These are phyloP conservation scores for Caenorhabditis sulstoni DNA, from an alignment of 2,888 invertebrate genomes.

Conservation along the genomic window DNA sequence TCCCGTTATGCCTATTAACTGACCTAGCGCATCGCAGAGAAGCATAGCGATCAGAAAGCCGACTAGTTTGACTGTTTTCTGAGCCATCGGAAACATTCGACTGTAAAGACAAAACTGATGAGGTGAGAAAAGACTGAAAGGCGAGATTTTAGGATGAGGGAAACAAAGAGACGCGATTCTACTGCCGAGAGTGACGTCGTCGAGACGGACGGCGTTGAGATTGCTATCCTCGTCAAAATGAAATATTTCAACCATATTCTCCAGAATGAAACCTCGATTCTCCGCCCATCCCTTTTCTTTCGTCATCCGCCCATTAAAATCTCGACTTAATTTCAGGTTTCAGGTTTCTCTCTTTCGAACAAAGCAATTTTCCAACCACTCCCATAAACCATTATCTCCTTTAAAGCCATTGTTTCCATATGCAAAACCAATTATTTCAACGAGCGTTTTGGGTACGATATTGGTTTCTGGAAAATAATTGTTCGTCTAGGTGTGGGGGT, in stretches of 20 bases:
- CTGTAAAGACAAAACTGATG: too few relatives aligned
- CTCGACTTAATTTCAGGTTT: constrained; percentile 7
- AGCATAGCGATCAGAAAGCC: background rate
- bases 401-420: background rate
- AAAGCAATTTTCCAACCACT: constrained; percentile 16
- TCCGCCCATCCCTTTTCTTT: constrained; percentile 13
- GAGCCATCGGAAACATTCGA: background rate
- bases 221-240: too few relatives aligned
- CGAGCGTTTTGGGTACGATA: background rate
- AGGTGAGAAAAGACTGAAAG: too few relatives aligned
- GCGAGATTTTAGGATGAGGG: too few relatives aligned
- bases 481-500: too few relatives aligned
- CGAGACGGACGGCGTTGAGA: too few relatives aligned
- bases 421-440: constrained; percentile 27
- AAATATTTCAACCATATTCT: background rate
- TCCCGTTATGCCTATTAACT: background rate
- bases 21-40: constrained; percentile 16
- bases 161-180: too few relatives aligned
- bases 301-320: background rate
- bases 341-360: constrained; percentile 5
- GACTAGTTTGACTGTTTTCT: background rate
- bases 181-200: background rate
- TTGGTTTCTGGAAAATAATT: constrained; percentile 11
- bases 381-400: constrained; percentile 3
- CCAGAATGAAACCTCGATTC: background rate